Conservation (phyloP, 2,888 invertebrate genomes). For the Drosophila nr. fundita region DNA sequence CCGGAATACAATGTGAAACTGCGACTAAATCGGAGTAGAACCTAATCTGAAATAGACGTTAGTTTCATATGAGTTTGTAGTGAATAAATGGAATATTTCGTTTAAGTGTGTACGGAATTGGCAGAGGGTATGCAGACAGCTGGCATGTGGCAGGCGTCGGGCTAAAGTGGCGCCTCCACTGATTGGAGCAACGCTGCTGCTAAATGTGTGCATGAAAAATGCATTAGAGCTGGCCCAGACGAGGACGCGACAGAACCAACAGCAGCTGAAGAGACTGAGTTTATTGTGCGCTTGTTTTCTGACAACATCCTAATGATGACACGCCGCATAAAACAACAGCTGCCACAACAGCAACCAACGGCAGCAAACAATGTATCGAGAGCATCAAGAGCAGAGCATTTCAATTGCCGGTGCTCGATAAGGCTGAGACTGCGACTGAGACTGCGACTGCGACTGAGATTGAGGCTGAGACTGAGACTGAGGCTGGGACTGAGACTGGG, state of each 20-base stretch:
- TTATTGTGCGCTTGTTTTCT: slow-evolving; percentile 61
- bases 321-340: slow-evolving; percentile 62
- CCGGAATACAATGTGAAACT: neutral
- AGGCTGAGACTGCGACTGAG: neutral
- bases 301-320: slow-evolving; percentile 71
- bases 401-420: slow-evolving; percentile 44
- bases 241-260: slow-evolving; percentile 16
- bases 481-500: too few species aligned
- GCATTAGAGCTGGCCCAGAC: slow-evolving; percentile 61
- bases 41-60: neutral
- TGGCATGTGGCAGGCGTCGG: slow-evolving; percentile 6
- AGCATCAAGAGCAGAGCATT: slow-evolving; percentile 24
- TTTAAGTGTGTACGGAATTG: neutral
- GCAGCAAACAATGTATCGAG: slow-evolving; percentile 6
- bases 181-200: slow-evolving; percentile 60
- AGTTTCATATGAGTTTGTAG: neutral
- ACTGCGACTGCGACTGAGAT: neutral
- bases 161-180: slow-evolving; percentile 43
- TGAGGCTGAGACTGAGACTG: neutral
- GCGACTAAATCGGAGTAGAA: neutral
- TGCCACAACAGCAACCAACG: slow-evolving; percentile 1
- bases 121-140: slow-evolving; percentile 24
- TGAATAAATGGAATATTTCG: neutral
- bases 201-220: slow-evolving; percentile 76
- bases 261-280: slow-evolving; percentile 32